phyloP scores from a whole-genome alignment of 2,797 vertebrate genomes.

The Eospalax fontanierii region DNA sequence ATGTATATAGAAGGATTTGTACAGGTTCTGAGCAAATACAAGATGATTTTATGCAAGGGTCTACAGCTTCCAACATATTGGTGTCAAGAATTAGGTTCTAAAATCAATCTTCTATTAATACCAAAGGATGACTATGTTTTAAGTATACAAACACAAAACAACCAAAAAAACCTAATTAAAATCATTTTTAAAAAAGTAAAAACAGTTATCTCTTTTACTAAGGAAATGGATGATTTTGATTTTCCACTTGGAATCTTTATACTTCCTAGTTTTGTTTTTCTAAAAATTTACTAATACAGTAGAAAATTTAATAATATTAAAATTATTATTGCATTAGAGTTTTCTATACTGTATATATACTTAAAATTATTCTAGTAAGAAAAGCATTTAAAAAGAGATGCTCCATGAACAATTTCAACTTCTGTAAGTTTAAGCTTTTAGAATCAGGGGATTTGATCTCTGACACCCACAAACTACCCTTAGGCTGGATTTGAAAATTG shows the following conservation, averaged over 20 bases:
- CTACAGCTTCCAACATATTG: not conserved
- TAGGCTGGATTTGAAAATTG: not conserved
- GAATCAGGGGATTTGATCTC: constrained; percentile 2
- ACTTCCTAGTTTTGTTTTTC: constrained; percentile 38
- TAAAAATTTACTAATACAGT: not conserved
- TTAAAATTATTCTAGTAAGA: constrained; percentile 43
- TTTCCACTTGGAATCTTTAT: constrained; percentile 27
- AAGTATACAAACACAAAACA: constrained; percentile 24
- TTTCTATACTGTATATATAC: not conserved
- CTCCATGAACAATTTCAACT: constrained; percentile 28
- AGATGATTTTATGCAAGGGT: not conserved
- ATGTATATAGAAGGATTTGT: not conserved
- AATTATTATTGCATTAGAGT: constrained; percentile 31
- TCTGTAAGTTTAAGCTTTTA: constrained; percentile 25
- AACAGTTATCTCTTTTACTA: constrained; percentile 28
- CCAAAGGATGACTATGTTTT: not conserved
- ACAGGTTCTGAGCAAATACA: not conserved
- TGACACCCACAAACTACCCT: not conserved
- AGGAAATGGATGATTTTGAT: not conserved
- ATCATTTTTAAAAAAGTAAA: not conserved
- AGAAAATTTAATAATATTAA: constrained; percentile 2
- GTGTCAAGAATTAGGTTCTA: not conserved
- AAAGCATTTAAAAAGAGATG: constrained; percentile 42
- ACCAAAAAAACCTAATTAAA: not conserved
- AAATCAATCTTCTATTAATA: not conserved